phyloP scores from a whole-genome alignment of 2,888 invertebrate genomes.

The Cephus spinipes region DNA sequence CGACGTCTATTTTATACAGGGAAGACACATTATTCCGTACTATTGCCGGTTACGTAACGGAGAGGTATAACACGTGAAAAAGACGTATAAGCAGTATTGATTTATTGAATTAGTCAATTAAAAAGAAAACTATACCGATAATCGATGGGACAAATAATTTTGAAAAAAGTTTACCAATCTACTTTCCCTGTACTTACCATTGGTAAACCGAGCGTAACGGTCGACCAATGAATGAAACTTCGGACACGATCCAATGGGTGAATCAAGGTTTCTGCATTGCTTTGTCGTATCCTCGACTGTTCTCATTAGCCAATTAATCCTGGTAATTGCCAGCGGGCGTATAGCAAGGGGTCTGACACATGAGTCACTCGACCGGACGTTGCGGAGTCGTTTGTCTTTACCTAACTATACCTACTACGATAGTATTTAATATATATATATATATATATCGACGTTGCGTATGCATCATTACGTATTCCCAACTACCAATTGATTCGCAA shows the following conservation, averaged over 20 bases:
- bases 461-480: background rate
- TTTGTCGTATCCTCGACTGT: slow-evolving; percentile 36
- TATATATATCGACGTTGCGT: background rate
- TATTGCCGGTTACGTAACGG: no score
- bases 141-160: background rate
- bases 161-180: no score
- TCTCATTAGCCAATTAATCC: slow-evolving; percentile 58
- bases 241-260: background rate
- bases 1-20: background rate
- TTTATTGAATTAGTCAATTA: no score
- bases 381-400: background rate
- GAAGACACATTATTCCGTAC: no score
- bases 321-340: slow-evolving; percentile 45
- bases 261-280: slow-evolving; percentile 35
- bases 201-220: background rate
- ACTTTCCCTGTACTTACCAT: background rate
- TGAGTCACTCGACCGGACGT: slow-evolving; percentile 6
- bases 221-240: background rate
- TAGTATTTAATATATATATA: background rate
- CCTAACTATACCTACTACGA: background rate
- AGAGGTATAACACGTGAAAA: no score
- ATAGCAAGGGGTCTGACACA: background rate
- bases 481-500: background rate
- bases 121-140: background rate
- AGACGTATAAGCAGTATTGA: no score